phyloP scores from a whole-genome alignment of 2,113 vertebrate species.

The Anhinga rufa region DNA sequence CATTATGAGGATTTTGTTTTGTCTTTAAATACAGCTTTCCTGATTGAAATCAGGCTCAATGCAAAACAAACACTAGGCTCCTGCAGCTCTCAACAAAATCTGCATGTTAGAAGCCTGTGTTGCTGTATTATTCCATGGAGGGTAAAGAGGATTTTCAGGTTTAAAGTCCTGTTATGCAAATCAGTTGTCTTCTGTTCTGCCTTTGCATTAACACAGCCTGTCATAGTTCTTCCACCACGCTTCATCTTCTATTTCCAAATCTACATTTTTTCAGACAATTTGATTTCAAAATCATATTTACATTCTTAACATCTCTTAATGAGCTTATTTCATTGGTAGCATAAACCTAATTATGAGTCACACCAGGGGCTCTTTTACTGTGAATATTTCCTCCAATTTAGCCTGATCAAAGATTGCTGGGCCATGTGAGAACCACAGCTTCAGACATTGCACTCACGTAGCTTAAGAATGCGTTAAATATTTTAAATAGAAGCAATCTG shows the following conservation, averaged over 20 bases:
- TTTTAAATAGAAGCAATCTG: neutral
- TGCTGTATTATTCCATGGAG: conserved; percentile 24
- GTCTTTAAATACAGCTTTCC: neutral
- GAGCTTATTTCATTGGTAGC: conserved; percentile 58
- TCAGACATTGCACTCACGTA: neutral
- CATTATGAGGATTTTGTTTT: neutral
- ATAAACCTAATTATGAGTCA: conserved; percentile 58
- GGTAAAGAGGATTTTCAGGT: conserved; percentile 52
- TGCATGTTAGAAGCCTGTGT: neutral
- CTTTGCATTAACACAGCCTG: conserved; percentile 17
- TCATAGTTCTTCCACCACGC: neutral
- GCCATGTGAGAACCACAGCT: neutral
- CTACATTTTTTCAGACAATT: conserved; percentile 58
- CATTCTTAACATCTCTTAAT: conserved; percentile 55
- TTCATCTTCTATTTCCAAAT: conserved; percentile 49
- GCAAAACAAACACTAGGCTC: neutral
- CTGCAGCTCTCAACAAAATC: neutral
- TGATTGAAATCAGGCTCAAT: neutral
- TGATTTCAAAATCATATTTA: conserved; percentile 62
- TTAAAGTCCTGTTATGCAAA: conserved; percentile 55
- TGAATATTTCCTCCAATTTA: conserved; percentile 39
- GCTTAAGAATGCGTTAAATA: neutral
- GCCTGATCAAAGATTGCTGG: conserved; percentile 22
- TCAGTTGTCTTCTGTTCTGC: conserved; percentile 27
- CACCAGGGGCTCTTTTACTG: conserved; percentile 44